Base-by-base conservation (phyloP, 1,140 invertebrate genomes). In the Microplitis mediator region DNA sequence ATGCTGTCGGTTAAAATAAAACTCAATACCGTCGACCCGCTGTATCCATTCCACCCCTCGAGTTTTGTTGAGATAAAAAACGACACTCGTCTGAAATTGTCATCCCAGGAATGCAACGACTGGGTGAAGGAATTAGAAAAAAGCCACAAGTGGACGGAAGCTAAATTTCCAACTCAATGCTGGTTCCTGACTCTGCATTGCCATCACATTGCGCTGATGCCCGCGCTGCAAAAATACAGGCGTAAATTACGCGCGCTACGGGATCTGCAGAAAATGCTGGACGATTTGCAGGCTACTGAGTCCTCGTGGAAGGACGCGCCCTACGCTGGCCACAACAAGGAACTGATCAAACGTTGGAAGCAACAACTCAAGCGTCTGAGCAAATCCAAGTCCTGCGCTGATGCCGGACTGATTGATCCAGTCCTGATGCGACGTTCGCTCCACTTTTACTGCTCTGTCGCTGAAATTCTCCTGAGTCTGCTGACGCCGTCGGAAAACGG, bases 101-200 rank as follows among this genome's bases (percentile, higher is more conserved):
- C 92, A 14, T 91, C 93, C 13, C 91, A 94, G 75, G 94, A 97
- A 84, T 92, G 93, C 11, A 89, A 90, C 13, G 90, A 92, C 51
- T 98, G 95, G 93, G 78, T 93, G 3, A 87, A 91, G 39, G 83
- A 90, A 58, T 85, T 93, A 11, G 87, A 89, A 73, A 87, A 87
- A 39, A 82, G 77, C 14, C 89, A 91, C 78, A 85, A 86, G 58
- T 94, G 92, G 91, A 89, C 90, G 51, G 92, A 95, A 67, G 89
- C 92, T 0, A 98, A 97, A 81, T 99, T 99, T 86, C 93, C 95
- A 34, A 98, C 97, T 0, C 95, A 98, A 76, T 98, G 97, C 83
- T 99, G 97, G 95, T 98, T 98, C 85, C 87, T 99, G 35, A 98
- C 97, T 0, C 88, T 99, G 11, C 95, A 97, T 82, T 95, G 93